Conservation (phyloP, 2,888 invertebrate species). For the Scrobipalpa costella region DNA sequence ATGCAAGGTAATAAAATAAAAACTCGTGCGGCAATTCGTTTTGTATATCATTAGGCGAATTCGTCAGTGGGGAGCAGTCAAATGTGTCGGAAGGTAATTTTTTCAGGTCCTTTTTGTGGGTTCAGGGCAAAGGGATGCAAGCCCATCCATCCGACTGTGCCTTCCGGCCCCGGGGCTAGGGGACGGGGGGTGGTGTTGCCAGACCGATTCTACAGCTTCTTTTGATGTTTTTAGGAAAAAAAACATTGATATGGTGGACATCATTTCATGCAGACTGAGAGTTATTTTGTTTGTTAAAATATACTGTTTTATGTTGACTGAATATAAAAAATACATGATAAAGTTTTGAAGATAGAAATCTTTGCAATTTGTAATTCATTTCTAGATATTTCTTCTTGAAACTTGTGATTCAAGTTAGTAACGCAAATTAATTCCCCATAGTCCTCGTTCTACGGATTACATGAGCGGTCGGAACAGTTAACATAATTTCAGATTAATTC, state of each 20-base stretch:
- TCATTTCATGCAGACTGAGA: too few species aligned
- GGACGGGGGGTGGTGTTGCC: slow-evolving; percentile 13
- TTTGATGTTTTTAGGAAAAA: background rate
- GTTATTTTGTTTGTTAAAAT: too few species aligned
- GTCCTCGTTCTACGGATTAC: slow-evolving; percentile 7
- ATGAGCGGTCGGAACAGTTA: slow-evolving; percentile 8
- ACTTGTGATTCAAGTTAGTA: too few species aligned
- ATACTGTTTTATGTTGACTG: too few species aligned
- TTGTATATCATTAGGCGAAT: slow-evolving; percentile 23
- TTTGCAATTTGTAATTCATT: too few species aligned
- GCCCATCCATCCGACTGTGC: slow-evolving; percentile 6
- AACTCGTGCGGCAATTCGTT: slow-evolving; percentile 17
- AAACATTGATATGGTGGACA: too few species aligned
- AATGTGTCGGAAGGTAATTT: slow-evolving; percentile 21
- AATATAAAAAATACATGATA: too few species aligned
- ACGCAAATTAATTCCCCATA: background rate
- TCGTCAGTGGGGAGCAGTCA: slow-evolving; percentile 21
- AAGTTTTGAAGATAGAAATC: too few species aligned
- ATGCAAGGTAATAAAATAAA: slow-evolving; percentile 12
- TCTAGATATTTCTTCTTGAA: too few species aligned
- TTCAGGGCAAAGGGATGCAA: slow-evolving; percentile 4
- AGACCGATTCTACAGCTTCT: background rate
- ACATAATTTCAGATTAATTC: slow-evolving; percentile 17
- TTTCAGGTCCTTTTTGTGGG: slow-evolving; percentile 18
- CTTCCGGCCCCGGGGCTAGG: slow-evolving; percentile 5